These are phyloP conservation scores for Cavia porcellus DNA, from an alignment of 2,113 vertebrate genomes.

Conservation along the genomic window DNA sequence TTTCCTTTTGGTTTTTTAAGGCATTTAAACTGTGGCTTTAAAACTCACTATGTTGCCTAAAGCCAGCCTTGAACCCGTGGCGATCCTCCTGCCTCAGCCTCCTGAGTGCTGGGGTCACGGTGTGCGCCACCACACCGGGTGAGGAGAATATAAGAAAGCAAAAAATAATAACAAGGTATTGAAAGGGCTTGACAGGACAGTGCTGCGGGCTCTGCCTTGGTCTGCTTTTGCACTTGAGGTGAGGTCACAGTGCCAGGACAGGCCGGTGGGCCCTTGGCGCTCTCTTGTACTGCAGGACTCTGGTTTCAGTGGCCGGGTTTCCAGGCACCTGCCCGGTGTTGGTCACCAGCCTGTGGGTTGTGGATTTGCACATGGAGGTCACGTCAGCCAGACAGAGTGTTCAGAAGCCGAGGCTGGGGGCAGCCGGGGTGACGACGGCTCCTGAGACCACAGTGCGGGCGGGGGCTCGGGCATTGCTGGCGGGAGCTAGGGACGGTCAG, in stretches of 20 bases:
- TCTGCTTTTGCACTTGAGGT: neutral
- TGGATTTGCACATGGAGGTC: neutral
- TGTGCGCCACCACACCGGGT: neutral
- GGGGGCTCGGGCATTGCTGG: neutral
- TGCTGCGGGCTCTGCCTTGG: neutral
- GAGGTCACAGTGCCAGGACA: neutral
- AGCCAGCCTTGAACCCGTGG: neutral
- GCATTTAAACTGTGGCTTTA: neutral
- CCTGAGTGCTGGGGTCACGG: neutral
- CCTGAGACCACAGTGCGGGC: rapidly evolving
- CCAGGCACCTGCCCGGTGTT: neutral
- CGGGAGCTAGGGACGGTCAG: neutral
- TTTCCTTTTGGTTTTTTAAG: neutral
- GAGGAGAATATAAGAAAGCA: neutral
- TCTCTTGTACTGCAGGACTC: neutral
- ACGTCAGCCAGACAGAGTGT: neutral
- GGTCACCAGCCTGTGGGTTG: neutral
- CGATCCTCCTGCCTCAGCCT: neutral
- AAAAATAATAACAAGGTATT: neutral
- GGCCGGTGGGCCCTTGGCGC: rapidly evolving
- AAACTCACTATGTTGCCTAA: neutral
- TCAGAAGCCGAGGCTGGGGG: neutral
- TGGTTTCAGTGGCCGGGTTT: neutral
- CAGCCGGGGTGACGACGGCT: neutral
- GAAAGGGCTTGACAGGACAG: neutral